phyloP scores from a whole-genome alignment of 2,888 invertebrate genomes.

The Harpalus rufipes region DNA sequence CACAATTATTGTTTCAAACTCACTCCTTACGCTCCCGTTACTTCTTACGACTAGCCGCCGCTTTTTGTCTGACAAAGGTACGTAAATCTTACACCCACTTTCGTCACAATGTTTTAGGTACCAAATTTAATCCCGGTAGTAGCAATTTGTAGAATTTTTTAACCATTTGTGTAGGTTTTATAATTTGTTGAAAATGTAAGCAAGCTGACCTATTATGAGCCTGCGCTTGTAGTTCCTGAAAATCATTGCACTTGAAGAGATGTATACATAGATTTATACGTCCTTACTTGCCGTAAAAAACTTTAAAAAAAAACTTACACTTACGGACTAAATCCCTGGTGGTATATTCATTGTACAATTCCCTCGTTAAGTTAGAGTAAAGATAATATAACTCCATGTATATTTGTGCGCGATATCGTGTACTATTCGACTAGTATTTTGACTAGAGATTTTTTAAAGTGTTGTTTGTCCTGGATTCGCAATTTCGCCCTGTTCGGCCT shows the following conservation, averaged over 20 bases:
- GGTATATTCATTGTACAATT: slow-evolving; percentile 38
- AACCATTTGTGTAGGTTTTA: too few species aligned
- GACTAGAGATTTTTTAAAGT: slow-evolving; percentile 70
- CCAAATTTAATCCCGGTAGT: too few species aligned
- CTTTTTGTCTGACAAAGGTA: too few species aligned
- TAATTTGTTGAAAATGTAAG: too few species aligned
- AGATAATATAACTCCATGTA: slow-evolving; percentile 51
- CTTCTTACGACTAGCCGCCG: too few species aligned
- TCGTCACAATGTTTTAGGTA: too few species aligned
- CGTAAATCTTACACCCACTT: too few species aligned
- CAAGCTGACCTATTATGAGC: too few species aligned
- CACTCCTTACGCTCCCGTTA: too few species aligned
- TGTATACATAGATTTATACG: slow-evolving; percentile 39
- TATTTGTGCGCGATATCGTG: slow-evolving; percentile 52
- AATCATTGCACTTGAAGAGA: slow-evolving; percentile 59
- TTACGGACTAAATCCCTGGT: slow-evolving; percentile 26
- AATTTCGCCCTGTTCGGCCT: slow-evolving; percentile 72
- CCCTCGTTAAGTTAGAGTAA: slow-evolving; percentile 17
- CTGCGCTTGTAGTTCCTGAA: slow-evolving; percentile 27
- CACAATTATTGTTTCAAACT: too few species aligned
- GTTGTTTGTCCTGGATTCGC: slow-evolving; percentile 73
- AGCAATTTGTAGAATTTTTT: too few species aligned
- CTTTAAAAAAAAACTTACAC: slow-evolving; percentile 25
- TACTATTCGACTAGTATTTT: slow-evolving; percentile 27
- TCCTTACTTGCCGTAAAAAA: slow-evolving; percentile 41